Conservation (phyloP, 1,140 invertebrate species). For the Drosophila bipectinata region DNA sequence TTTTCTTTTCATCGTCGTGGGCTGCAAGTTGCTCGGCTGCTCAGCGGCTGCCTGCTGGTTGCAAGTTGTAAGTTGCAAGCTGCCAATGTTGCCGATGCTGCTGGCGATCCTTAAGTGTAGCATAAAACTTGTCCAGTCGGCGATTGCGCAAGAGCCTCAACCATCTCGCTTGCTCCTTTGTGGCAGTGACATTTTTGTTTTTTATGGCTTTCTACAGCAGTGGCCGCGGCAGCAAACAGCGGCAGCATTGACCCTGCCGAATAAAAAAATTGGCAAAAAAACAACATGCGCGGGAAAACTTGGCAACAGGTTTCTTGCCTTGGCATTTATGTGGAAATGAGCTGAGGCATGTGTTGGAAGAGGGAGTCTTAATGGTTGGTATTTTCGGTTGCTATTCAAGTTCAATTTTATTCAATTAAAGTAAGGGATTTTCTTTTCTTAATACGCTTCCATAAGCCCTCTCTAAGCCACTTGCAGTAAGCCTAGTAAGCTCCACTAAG, state of each 20-base stretch:
- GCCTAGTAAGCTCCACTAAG: no score
- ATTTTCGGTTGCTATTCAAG: background rate
- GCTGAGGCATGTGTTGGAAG: constrained; percentile 25
- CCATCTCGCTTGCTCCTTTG: constrained; percentile 16
- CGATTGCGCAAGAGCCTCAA: constrained; percentile 64
- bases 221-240: background rate
- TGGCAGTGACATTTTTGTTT: constrained; percentile 59
- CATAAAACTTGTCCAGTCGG: constrained; percentile 71
- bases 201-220: constrained; percentile 68
- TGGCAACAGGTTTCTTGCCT: constrained; percentile 63
- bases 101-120: constrained; percentile 74
- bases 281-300: constrained; percentile 63
- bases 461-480: no score
- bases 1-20: constrained; percentile 71
- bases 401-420: background rate
- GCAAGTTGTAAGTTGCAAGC: constrained; percentile 3
- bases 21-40: constrained; percentile 23
- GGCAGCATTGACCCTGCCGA: constrained; percentile 74
- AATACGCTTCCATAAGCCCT: background rate
- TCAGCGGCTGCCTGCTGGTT: constrained; percentile 14
- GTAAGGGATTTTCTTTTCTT: background rate
- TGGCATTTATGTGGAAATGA: constrained; percentile 45
- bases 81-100: constrained; percentile 19
- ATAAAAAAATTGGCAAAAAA: constrained; percentile 20
- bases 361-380: background rate